Evolutionary conservation across 2,797 vertebrate genomes (phyloP), one percentile per base, ranked within the genome.

Genomic region (Phrynocephalus vlangalii): DNA sequence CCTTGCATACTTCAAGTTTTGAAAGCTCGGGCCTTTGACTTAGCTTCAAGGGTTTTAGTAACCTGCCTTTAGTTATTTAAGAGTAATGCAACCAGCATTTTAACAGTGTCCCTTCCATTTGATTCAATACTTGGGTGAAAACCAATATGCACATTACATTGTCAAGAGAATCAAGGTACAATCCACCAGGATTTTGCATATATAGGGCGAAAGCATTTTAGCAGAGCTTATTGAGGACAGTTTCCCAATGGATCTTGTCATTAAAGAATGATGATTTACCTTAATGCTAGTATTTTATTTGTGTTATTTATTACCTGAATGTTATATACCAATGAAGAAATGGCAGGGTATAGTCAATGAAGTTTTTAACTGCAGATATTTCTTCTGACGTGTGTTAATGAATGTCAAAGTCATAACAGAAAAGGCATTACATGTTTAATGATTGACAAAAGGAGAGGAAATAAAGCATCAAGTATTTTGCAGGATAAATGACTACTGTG

Each of bases 351-450:
- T 95, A 83, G 95, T 95, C 94, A 95, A 94, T 94, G 95, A 93
- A 94, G 91, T 89, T 96, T 96, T 96, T 96, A 96, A 97, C 96
- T 96, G 95, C 94, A 94, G 95, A 97, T 95, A 96, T 97, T 97
- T 97, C 96, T 95, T 96, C 94, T 96, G 96, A 95, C 94, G 86
- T 95, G 94, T 97, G 96, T 96, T 97, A 97, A 97, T 97, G 96
- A 97, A 96, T 97, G 96, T 96, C 96, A 96, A 96, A 95, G 96
- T 96, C 96, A 96, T 96, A 96, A 96, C 95, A 95, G 95, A 96
- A 95, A 97, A 96, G 95, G 96, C 95, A 97, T 96, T 96, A 95
- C 94, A 95, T 94, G 96, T 95, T 97, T 97, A 97, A 97, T 97
- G 96, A 97, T 97, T 97, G 96, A 97, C 95, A 96, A 95, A 95